Percentiles rank a stretch among this genome's conserved stretches.
phyloP scores from a whole-genome alignment of 2,797 vertebrate species.

The Lerista edwardsae region DNA sequence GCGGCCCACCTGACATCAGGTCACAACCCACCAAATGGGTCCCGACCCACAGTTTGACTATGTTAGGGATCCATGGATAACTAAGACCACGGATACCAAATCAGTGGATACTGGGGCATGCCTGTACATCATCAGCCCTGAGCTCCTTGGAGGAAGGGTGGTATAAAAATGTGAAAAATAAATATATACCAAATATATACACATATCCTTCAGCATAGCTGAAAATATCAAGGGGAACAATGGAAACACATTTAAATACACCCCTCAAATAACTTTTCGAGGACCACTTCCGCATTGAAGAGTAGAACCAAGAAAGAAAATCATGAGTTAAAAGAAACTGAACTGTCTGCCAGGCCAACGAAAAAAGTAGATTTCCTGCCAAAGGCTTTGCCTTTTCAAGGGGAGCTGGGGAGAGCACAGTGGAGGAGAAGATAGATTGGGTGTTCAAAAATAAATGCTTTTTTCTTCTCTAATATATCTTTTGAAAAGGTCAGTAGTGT shows the following conservation, averaged over 20 bases:
- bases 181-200: conserved; percentile 1
- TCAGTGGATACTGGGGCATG: no score
- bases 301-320: conserved; percentile 27
- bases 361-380: conserved; percentile 30
- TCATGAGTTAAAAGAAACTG: conserved; percentile 19
- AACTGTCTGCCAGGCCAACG: conserved; percentile 36
- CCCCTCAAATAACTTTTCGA: conserved; percentile 32
- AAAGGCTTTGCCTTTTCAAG: conserved; percentile 34
- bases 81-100: no score
- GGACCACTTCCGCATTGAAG: conserved; percentile 7
- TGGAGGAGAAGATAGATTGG: conserved; percentile 41
- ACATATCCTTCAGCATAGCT: no score
- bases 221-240: no score
- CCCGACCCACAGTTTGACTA: no score
- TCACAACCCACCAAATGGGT: no score
- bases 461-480: conserved; percentile 51
- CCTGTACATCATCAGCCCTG: no score
- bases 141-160: no score
- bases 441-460: conserved; percentile 36
- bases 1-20: no score
- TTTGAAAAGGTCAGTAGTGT: conserved; percentile 36
- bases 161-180: no score
- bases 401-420: neutral
- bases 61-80: no score
- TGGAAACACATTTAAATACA: no score